Evolutionary conservation across 2,797 vertebrate species (phyloP), one percentile per base, ranked within the genome.

Genomic region (Aphelocoma californica): DNA sequence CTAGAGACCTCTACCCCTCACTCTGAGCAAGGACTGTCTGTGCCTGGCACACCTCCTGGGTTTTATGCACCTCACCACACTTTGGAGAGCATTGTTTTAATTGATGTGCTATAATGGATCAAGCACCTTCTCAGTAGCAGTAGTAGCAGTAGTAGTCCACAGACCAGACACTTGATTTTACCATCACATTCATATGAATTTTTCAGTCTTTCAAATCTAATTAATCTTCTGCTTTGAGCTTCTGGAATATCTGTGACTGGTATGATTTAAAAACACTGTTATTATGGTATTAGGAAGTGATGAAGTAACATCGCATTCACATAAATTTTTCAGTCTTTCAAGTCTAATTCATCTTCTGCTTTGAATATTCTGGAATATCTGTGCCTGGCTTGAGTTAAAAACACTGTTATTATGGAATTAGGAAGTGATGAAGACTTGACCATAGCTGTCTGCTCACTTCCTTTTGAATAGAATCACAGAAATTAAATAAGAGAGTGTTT

Each of bases 371-470:
- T 83, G 79, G 72, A 94, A 19, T 71, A 78, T 87, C 38, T 58
- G 65, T 0, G 2, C 53, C 84, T 97, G 89, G 61, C 70, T 89
- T 94, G 65, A 89, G 61, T 90, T 91, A 83, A 62, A 92, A 87
- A 34, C 6, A 6, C 45, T 47, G 44, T 57, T 88, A 53, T 89
- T 85, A 86, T 45, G 36, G 32, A 53, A 72, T 93, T 90, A 92
- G 93, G 92, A 97, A 94, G 77, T 66, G 80, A 81, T 75, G 87
- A 96, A 91, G 91, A 80, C 82, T 83, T 93, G 82, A 56, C 34
- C 4, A 14, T 64, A 94, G 53, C 65, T 74, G 36, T 88, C 58
- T 93, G 69, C 23, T 91, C n/a, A 38, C 87, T 88, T 97, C 60
- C 89, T 92, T 83, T 95, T 73, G 82, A 90, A 90, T 18, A 79